phyloP scores from a whole-genome alignment of 2,113 vertebrate genomes.

The Paraplagusia blochii region DNA sequence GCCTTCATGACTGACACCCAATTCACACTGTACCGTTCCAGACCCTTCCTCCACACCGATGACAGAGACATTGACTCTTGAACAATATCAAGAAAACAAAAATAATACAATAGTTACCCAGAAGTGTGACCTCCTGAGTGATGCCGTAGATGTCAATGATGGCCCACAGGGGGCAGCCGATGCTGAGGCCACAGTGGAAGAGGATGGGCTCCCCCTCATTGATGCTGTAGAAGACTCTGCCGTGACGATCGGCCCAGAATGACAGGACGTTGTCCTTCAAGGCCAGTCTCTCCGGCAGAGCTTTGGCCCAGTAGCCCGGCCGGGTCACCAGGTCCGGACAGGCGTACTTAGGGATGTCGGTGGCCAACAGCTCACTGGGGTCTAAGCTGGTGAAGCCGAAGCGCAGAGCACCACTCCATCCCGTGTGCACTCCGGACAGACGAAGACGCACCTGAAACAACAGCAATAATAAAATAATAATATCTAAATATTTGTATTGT shows the following conservation, averaged over 20 bases:
- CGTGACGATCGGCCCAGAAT: slow-evolving; percentile 96
- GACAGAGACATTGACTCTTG: no score
- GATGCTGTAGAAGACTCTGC: slow-evolving; percentile 95
- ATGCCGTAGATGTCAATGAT: slow-evolving; percentile 98
- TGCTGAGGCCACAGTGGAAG: slow-evolving; percentile 96
- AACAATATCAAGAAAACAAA: no score
- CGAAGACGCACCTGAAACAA: slow-evolving; percentile 82
- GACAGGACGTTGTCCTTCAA: slow-evolving; percentile 90
- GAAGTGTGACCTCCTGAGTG: slow-evolving; percentile 94
- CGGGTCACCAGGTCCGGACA: slow-evolving; percentile 95
- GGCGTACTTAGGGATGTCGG: slow-evolving; percentile 97
- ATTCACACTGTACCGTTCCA: no score
- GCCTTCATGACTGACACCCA: no score
- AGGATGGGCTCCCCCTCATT: slow-evolving; percentile 93
- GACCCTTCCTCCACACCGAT: no score
- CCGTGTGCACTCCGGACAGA: slow-evolving; percentile 87
- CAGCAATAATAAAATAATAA: rapidly evolving
- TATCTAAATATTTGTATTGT: background rate
- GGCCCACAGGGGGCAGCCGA: slow-evolving; percentile 94
- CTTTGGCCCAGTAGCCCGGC: slow-evolving; percentile 97
- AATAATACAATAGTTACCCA: slow-evolving; percentile 80
- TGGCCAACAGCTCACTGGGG: slow-evolving; percentile 84
- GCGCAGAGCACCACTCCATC: slow-evolving; percentile 95
- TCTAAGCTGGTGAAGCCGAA: slow-evolving; percentile 96
- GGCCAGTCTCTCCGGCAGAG: slow-evolving; percentile 92